phyloP scores from a whole-genome alignment of 2,797 vertebrate genomes.

The Vultur gryphus region DNA sequence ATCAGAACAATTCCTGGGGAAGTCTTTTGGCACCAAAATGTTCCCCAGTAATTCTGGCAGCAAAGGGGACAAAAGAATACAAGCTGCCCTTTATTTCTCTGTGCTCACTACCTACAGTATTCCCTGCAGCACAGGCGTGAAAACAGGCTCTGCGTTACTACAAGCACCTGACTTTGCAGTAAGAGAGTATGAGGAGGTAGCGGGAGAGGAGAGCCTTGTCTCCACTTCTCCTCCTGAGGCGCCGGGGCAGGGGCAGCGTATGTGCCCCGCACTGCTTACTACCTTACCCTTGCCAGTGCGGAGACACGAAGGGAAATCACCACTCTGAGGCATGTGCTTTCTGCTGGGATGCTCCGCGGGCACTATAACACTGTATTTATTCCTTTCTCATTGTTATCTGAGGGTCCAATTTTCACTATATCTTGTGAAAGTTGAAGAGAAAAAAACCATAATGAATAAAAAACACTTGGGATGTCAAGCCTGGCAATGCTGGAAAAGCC shows the following conservation, averaged over 20 bases:
- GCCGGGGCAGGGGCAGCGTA: accelerated
- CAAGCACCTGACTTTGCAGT: not conserved
- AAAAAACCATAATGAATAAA: not conserved
- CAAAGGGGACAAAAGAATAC: not conserved
- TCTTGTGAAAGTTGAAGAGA: not conserved
- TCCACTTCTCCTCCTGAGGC: not conserved
- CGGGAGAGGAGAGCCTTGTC: not conserved
- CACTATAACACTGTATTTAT: not conserved
- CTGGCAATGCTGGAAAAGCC: not conserved
- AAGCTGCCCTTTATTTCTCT: not conserved
- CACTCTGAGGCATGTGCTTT: accelerated
- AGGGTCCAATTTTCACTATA: not conserved
- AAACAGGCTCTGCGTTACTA: not conserved
- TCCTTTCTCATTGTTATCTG: not conserved
- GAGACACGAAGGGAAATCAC: not conserved
- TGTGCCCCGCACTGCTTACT: not conserved
- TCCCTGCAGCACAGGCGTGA: not conserved
- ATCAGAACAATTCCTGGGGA: not conserved
- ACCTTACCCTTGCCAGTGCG: accelerated
- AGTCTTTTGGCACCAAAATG: not conserved
- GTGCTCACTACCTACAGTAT: not conserved
- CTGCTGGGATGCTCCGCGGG: not conserved
- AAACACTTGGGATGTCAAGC: not conserved
- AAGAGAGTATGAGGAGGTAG: not conserved
- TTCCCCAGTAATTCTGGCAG: not conserved